Evolutionary conservation across 2,113 vertebrate species (phyloP).

Genomic region (Epinephelus fuscoguttatus): DNA sequence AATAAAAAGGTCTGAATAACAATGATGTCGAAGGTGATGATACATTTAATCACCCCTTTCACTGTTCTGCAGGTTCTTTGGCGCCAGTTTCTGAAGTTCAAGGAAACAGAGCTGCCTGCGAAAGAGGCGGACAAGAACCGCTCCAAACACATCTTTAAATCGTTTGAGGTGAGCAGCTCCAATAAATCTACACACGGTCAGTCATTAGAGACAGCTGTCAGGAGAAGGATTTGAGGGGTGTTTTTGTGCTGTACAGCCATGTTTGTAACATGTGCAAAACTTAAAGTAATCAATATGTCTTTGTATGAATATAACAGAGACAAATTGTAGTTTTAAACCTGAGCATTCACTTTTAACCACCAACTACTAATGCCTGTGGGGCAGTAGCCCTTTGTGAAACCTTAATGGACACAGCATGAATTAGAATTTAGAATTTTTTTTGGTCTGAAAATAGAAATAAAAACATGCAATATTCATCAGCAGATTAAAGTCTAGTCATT

Average conservation of each 20-base stretch:
- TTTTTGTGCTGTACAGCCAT: background rate
- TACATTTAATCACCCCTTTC: background rate
- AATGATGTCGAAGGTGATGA: background rate
- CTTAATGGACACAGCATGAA: too few relatives aligned
- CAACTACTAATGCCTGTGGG: too few relatives aligned
- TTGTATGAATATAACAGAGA: too few relatives aligned
- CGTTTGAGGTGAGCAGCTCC: conserved; percentile 85
- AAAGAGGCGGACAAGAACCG: conserved; percentile 96
- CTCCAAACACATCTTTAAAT: conserved; percentile 92
- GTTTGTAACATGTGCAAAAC: too few relatives aligned
- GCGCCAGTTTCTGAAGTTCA: conserved; percentile 97
- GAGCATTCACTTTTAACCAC: too few relatives aligned
- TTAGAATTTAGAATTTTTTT: too few relatives aligned
- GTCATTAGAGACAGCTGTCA: background rate
- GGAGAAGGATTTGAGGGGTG: background rate
- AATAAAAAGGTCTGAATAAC: background rate
- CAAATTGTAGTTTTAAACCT: too few relatives aligned
- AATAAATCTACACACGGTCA: background rate
- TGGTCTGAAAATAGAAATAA: too few relatives aligned
- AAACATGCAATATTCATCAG: too few relatives aligned
- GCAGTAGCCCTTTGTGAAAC: too few relatives aligned
- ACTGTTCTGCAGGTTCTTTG: conserved; percentile 87
- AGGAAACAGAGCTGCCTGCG: conserved; percentile 93
- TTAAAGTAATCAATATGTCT: too few relatives aligned
- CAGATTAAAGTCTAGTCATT: too few relatives aligned